A percentile compares a stretch with the other conserved stretches of the same genome.
These are phyloP conservation scores for Philhelius pedissequus DNA, from an alignment of 2,888 invertebrate species.

Conservation along the genomic window DNA sequence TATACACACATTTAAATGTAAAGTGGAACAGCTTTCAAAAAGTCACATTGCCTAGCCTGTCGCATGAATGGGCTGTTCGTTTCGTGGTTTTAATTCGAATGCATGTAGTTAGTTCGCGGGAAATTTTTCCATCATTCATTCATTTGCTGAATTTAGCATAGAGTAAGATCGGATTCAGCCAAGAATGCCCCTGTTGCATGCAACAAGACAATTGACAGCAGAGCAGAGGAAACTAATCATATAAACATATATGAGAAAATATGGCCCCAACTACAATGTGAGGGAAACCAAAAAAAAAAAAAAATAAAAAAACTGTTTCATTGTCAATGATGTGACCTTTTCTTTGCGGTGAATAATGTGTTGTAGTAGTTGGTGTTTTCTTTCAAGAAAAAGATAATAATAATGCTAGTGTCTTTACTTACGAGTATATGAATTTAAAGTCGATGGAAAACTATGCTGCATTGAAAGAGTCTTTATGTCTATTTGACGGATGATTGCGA, in stretches of 20 bases:
- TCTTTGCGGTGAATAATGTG: constrained; percentile 12
- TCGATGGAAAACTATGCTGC: constrained; percentile 34
- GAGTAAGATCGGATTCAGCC: neutral
- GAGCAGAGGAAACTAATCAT: neutral
- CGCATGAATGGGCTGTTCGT: constrained; percentile 5
- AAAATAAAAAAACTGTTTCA: constrained; percentile 50
- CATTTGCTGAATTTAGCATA: constrained; percentile 29
- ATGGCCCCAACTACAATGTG: neutral
- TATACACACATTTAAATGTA: too few species aligned
- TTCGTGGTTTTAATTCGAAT: constrained; percentile 29
- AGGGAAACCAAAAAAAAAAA: too few species aligned
- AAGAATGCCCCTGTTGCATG: constrained; percentile 16
- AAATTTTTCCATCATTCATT: constrained; percentile 34
- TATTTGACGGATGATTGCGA: neutral
- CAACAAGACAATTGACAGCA: neutral
- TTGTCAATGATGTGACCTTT: constrained; percentile 66
- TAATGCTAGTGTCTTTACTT: neutral
- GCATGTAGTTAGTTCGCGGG: constrained; percentile 32
- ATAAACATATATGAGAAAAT: constrained; percentile 33
- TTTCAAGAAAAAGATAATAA: constrained; percentile 20
- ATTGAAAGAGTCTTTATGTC: constrained; percentile 18
- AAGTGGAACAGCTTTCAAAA: constrained; percentile 48
- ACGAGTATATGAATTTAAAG: neutral
- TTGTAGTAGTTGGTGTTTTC: constrained; percentile 29
- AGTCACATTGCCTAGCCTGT: constrained; percentile 19